These are phyloP conservation scores for Brachypteracias leptosomus DNA, from an alignment of 2,113 vertebrate genomes.

Conservation along the genomic window DNA sequence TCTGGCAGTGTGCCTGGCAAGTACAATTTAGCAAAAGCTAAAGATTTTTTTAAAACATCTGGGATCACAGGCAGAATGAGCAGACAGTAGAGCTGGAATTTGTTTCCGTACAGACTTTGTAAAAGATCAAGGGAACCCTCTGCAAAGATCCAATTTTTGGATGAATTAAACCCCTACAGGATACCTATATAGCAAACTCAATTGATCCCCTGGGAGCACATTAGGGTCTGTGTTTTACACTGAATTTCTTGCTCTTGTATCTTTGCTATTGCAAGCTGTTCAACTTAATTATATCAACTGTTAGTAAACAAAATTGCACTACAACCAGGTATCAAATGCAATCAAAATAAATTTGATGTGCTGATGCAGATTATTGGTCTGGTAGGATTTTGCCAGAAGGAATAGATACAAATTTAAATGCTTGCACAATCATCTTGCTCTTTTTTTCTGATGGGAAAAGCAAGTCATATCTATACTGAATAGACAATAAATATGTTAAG, in stretches of 20 bases:
- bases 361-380: neutral
- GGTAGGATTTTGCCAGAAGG: neutral
- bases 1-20: neutral
- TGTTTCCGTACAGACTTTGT: neutral
- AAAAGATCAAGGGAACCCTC: neutral
- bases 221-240: neutral
- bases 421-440: neutral
- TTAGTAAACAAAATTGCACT: neutral
- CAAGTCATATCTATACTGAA: neutral
- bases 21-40: neutral
- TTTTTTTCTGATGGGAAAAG: neutral
- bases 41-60: neutral
- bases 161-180: neutral
- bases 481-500: neutral
- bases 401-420: neutral
- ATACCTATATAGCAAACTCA: neutral
- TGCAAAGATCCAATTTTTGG: neutral
- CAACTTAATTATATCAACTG: neutral
- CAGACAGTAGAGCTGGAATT: neutral
- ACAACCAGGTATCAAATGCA: neutral
- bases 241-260: neutral
- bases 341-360: neutral
- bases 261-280: neutral
- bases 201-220: neutral
- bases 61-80: neutral